Evolutionary conservation across 1,140 invertebrate genomes (phyloP).

Genomic region (Ceratitis capitata): DNA sequence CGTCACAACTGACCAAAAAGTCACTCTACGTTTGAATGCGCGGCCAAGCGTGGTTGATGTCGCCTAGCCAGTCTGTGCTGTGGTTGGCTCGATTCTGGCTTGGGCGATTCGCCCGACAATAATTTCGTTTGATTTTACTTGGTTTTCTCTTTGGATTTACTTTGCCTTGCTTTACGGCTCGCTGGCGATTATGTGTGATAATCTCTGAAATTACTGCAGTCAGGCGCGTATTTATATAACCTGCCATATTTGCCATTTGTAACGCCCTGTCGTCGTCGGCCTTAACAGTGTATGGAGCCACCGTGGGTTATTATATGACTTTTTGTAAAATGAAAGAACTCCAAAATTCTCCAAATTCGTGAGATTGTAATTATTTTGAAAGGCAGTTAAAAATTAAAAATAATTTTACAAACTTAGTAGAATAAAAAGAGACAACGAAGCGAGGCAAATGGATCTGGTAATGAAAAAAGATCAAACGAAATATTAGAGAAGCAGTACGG

Average conservation of each 20-base stretch:
- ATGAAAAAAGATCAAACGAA: too few relatives aligned
- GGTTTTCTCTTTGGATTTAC: too few relatives aligned
- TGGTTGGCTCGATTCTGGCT: not conserved
- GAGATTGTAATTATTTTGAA: too few relatives aligned
- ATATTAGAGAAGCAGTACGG: too few relatives aligned
- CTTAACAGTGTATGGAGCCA: too few relatives aligned
- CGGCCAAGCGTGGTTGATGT: not conserved
- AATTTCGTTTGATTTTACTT: not conserved
- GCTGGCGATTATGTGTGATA: constrained; percentile 35
- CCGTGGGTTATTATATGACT: too few relatives aligned
- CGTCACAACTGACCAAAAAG: constrained; percentile 13
- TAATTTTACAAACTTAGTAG: too few relatives aligned
- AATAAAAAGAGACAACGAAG: too few relatives aligned
- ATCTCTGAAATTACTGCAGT: constrained; percentile 28
- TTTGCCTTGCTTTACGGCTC: constrained; percentile 19
- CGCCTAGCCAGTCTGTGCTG: not conserved
- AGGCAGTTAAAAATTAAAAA: too few relatives aligned
- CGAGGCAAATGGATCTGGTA: too few relatives aligned
- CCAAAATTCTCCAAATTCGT: too few relatives aligned
- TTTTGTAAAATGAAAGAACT: too few relatives aligned
- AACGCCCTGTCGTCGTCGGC: not conserved
- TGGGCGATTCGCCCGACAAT: not conserved
- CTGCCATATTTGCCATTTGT: constrained; percentile 22
- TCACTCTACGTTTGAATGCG: not conserved
- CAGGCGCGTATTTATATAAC: constrained; percentile 31